These are phyloP conservation scores for Knipowitschia caucasica DNA, from an alignment of 2,797 vertebrate genomes.

Conservation along the genomic window DNA sequence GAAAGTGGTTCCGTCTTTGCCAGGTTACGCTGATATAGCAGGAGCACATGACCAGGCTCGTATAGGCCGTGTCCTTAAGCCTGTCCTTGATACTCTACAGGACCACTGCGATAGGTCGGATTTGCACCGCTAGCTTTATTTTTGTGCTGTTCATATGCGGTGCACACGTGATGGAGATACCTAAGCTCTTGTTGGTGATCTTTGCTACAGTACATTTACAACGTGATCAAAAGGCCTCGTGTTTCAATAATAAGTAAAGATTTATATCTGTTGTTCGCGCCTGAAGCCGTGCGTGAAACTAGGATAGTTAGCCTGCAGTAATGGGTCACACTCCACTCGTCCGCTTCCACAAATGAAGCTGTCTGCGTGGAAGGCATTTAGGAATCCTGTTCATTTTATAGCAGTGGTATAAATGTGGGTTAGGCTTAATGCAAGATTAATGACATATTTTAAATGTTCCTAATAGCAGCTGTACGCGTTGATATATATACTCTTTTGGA, in stretches of 20 bases:
- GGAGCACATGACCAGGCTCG: conserved; percentile 25
- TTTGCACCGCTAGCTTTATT: conserved; percentile 22
- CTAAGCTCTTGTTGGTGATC: conserved; percentile 5
- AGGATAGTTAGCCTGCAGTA: conserved; percentile 21
- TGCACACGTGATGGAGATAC: conserved; percentile 5
- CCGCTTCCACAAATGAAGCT: conserved; percentile 6
- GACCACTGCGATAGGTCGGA: conserved; percentile 17
- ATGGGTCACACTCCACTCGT: conserved; percentile 26
- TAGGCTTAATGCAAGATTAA: conserved; percentile 13
- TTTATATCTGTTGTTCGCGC: conserved; percentile 19
- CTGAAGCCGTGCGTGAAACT: conserved; percentile 23
- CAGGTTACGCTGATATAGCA: conserved; percentile 22
- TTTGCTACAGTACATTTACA: not conserved
- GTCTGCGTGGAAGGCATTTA: conserved; percentile 15
- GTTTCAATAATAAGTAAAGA: conserved; percentile 11
- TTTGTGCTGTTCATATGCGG: conserved; percentile 1
- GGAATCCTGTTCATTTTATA: conserved; percentile 3
- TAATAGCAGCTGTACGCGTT: conserved; percentile 21
- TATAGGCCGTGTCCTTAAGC: conserved; percentile 32
- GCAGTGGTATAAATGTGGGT: conserved; percentile 1
- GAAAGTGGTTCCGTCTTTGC: conserved; percentile 19
- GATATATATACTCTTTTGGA: conserved; percentile 10
- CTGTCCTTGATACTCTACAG: conserved; percentile 21
- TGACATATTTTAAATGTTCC: conserved; percentile 15
- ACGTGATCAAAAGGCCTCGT: conserved; percentile 4